Base-by-base conservation (phyloP, 2,888 invertebrate genomes). In the Chymomyza amoena region DNA sequence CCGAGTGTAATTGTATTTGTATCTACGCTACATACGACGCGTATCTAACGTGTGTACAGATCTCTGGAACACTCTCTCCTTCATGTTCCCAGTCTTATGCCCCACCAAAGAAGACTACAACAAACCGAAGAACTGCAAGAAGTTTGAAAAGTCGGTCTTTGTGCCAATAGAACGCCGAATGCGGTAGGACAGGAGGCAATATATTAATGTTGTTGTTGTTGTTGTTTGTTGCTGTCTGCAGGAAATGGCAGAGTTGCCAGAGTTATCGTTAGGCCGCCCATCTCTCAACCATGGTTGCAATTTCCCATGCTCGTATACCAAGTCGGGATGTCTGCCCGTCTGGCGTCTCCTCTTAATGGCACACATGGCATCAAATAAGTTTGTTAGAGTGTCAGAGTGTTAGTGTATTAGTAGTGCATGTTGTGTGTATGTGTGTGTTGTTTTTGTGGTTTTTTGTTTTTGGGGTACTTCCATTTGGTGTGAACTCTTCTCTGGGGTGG, bases 141-240 rank as follows among this genome's bases (percentile, higher is more conserved):
- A 66, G 28, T 45, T 45, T 76, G 80, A 80, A 87, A 88, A 85
- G 81, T 88, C 88, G 88, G 89, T 88, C 88, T 88, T 87, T 88
- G 89, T 88, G 88, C 89, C 88, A 88, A 89, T 88, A 87, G 89
- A 88, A 80, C 89, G 87, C 85, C 80, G 80, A 87, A 84, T 87
- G 85, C 82, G 88, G 82, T 85, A 82, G 78, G 85, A 84, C 80
- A 69, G 36, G 36, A 61, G 68, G 25, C 20, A 57, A 18, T 36
- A 61, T 16, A 61, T 51, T 25, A 16, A n/a, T 54, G 52, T 16
- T 32, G 36, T 52, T 7, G 20, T 25, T 51, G 16, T 18, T 50
- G 16, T 39, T n/a, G 39, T 39, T 36, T 18, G 39, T 18, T n/a
- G 39, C 18, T 61, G 32, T 45, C 39, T 45, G 39, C 39, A 45